Evolutionary conservation across 2,797 vertebrate genomes (phyloP).

Genomic region (Loris lydekkerianus): DNA sequence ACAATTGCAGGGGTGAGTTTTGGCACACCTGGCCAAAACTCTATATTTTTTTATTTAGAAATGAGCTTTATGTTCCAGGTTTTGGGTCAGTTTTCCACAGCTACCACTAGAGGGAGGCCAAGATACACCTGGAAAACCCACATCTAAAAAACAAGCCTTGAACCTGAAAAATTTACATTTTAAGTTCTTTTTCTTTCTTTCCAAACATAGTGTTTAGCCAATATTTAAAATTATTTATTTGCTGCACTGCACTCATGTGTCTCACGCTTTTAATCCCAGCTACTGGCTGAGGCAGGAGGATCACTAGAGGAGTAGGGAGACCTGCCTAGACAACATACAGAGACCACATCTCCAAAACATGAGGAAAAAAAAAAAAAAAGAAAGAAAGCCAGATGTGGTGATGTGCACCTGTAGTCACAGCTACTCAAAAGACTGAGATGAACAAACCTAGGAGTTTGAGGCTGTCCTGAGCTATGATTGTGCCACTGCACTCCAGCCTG

Average conservation of each 20-base stretch:
- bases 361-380: too few species aligned
- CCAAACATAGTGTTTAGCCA: neutral
- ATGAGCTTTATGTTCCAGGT: neutral
- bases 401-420: neutral
- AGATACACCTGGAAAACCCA: conserved; percentile 71
- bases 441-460: neutral
- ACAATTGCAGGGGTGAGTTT: too few species aligned
- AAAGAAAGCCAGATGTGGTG: neutral
- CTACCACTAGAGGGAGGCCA: conserved; percentile 82
- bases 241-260: neutral
- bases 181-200: neutral
- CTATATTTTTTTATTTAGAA: conserved; percentile 54
- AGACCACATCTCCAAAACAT: neutral
- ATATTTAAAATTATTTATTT: conserved; percentile 22
- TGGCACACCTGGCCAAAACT: too few species aligned
- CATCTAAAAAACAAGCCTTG: neutral
- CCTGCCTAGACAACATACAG: neutral
- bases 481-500: neutral
- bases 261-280: neutral
- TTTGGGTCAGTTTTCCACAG: conserved; percentile 56
- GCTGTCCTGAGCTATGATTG: neutral
- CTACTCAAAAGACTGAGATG: neutral
- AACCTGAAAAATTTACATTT: conserved; percentile 20
- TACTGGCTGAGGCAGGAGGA: neutral
- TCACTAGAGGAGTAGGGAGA: neutral